Evolutionary conservation across 2,797 vertebrate genomes (phyloP).

Genomic region (Microcaecilia unicolor): DNA sequence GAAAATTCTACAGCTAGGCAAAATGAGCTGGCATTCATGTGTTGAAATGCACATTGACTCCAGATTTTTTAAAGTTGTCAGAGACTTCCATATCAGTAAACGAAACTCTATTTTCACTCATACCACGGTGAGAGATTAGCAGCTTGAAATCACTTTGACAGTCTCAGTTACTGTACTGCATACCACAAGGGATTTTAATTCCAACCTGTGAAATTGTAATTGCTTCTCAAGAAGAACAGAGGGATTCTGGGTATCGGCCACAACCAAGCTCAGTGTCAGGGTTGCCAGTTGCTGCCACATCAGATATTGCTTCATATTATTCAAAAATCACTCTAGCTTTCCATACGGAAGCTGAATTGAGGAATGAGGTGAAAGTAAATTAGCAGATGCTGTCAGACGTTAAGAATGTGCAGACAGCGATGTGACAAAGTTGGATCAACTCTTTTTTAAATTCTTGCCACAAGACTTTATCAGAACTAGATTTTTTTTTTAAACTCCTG

Average conservation of each 20-base stretch:
- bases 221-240: constrained; percentile 71
- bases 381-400: constrained; percentile 68
- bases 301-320: constrained; percentile 53
- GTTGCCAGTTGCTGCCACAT: constrained; percentile 61
- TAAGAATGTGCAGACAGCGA: constrained; percentile 36
- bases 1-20: too few species aligned
- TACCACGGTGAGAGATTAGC: constrained; percentile 72
- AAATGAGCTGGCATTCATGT: too few species aligned
- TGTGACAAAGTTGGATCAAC: constrained; percentile 56
- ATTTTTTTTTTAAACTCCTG: not conserved
- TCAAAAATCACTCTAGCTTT: constrained; percentile 61
- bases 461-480: constrained; percentile 15
- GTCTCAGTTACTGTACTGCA: constrained; percentile 67
- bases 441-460: constrained; percentile 32
- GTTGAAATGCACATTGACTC: constrained; percentile 36
- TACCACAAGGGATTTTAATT: constrained; percentile 89
- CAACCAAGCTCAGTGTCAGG: constrained; percentile 58
- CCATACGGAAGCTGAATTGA: constrained; percentile 37
- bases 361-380: constrained; percentile 68
- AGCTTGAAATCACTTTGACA: constrained; percentile 98
- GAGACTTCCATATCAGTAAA: constrained; percentile 38
- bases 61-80: constrained; percentile 44
- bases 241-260: constrained; percentile 77
- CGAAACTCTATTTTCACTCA: constrained; percentile 71
- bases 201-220: constrained; percentile 97